Evolutionary conservation across 2,888 invertebrate species (phyloP).

Genomic region (Scaptomyza reducta): DNA sequence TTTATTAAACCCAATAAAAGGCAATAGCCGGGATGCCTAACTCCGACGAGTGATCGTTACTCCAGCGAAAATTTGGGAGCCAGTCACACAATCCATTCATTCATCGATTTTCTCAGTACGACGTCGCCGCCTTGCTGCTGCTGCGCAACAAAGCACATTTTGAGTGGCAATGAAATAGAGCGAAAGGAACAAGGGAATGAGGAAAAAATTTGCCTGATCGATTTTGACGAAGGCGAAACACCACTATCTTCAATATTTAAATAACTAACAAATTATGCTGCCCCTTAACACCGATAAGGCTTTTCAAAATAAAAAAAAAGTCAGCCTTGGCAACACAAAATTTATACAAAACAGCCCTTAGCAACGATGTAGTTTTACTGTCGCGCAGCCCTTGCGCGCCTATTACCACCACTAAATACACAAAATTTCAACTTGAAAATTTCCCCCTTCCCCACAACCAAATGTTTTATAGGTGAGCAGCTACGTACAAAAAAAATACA

Average conservation of each 20-base stretch:
- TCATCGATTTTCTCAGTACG: conserved; percentile 84
- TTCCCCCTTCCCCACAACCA: conserved; percentile 24
- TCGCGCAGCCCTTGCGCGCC: conserved; percentile 65
- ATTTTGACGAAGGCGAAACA: conserved; percentile 38
- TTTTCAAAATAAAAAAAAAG: conserved; percentile 34
- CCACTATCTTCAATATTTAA: conserved; percentile 47
- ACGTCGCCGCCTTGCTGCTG: conserved; percentile 53
- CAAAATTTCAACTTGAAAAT: conserved; percentile 66
- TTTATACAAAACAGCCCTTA: conserved; percentile 75
- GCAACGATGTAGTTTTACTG: conserved; percentile 57
- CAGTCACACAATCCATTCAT: conserved; percentile 83
- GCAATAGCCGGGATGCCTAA: conserved; percentile 10
- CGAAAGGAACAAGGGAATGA: conserved; percentile 24
- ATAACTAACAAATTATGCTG: conserved; percentile 43
- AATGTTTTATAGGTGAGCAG: conserved; percentile 25
- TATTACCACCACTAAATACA: conserved; percentile 65
- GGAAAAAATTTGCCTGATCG: conserved; percentile 30
- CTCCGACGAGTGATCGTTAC: background rate
- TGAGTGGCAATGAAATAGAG: conserved; percentile 24
- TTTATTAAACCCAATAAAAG: conserved; percentile 15
- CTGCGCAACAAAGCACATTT: conserved; percentile 77
- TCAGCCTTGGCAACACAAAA: conserved; percentile 64
- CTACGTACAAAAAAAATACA: conserved; percentile 21
- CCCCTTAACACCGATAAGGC: conserved; percentile 8
- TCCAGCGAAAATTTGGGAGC: conserved; percentile 20